Evolutionary conservation across 2,113 vertebrate species (phyloP), one percentile per base, ranked within the genome.

Genomic region (Saguinus midas): DNA sequence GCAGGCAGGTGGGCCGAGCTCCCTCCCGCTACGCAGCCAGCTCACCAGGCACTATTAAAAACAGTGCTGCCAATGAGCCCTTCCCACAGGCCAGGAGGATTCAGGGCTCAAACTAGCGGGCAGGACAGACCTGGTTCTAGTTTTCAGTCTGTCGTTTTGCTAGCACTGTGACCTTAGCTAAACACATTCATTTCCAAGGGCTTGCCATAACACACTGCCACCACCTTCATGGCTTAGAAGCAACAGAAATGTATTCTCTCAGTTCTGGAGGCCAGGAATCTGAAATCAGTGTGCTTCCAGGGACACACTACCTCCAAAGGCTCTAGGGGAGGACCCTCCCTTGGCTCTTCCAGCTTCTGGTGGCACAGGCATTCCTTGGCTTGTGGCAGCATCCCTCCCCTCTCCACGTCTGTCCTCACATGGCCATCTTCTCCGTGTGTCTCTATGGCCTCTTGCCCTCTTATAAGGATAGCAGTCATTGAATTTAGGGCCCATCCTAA

Each of bases 11-110:
- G 8, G 37, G 58, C 16, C 8, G 25, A 82, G 45, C 16, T 43
- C 27, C 70, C 58, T 66, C 12, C 11, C 21, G 29, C 27, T 78
- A 43, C 61, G 52, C 73, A 55, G 50, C 21, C 29, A 73, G 43
- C 27, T 40, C 58, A 35, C 20, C 1, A 4, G 58, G 35, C 27
- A 3, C 0, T 23, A 40, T 21, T 21, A 61, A 61, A 70, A 37
- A 40, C 8, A 17, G 29, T 12, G 16, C 29, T 50, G 52, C 18
- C n/a, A 14, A 1, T 21, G 52, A 64, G 32, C n/a, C 4, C n/a
- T 12, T 52, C 64, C n/a, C 40, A 66, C 0, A 13, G 32, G 52
- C 45, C 37, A 48, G 45, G 8, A 37, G 32, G 23, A 43, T 20
- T 43, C 75, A 43, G 16, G 57, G 37, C 55, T 83, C 55, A 43